phyloP scores from a whole-genome alignment of 2,113 vertebrate genomes.

The Dromiciops gliroides region DNA sequence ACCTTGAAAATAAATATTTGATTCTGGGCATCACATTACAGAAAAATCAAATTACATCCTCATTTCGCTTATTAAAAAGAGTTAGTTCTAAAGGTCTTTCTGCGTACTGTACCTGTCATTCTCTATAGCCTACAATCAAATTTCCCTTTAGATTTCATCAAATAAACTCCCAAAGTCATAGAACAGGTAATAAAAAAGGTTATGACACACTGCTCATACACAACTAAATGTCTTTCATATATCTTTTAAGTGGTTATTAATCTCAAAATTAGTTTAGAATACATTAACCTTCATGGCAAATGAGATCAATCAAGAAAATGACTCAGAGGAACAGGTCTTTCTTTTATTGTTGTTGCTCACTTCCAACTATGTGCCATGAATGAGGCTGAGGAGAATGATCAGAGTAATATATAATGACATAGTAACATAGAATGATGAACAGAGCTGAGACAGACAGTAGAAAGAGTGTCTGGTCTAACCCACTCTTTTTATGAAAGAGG shows the following conservation, averaged over 20 bases:
- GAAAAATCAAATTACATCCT: slow-evolving; percentile 71
- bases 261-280: slow-evolving; percentile 85
- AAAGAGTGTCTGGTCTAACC: background rate
- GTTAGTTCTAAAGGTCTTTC: slow-evolving; percentile 62
- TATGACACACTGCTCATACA: slow-evolving; percentile 73
- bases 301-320: slow-evolving; percentile 85
- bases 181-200: slow-evolving; percentile 77
- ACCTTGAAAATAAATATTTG: slow-evolving; percentile 75
- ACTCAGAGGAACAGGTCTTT: slow-evolving; percentile 74
- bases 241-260: slow-evolving; percentile 88
- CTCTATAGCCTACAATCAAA: slow-evolving; percentile 72
- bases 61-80: slow-evolving; percentile 67
- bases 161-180: slow-evolving; percentile 78
- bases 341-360: slow-evolving; percentile 68
- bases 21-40: slow-evolving; percentile 59
- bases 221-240: slow-evolving; percentile 82
- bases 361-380: slow-evolving; percentile 49
- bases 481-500: background rate
- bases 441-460: background rate
- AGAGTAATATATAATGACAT: background rate
- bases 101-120: slow-evolving; percentile 55
- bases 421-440: background rate
- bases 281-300: slow-evolving; percentile 89
- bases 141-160: slow-evolving; percentile 78
- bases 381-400: background rate